Evolutionary conservation across 2,113 vertebrate species (phyloP).

Genomic region (Arvicanthis niloticus): DNA sequence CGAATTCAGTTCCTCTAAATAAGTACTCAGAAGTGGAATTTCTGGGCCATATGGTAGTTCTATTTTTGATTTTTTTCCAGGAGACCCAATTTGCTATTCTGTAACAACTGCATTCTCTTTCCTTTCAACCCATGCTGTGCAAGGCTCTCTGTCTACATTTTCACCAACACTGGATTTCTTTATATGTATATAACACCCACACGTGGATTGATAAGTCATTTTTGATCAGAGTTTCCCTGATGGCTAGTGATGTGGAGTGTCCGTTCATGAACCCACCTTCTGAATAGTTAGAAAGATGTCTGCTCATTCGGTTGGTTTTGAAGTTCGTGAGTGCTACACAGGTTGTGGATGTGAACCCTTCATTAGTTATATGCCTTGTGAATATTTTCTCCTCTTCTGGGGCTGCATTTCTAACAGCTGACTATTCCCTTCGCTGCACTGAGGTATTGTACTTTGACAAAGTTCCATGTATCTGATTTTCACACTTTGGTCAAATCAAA

Average conservation of each 20-base stretch:
- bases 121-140: neutral
- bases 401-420: neutral
- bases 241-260: neutral
- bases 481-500: no score
- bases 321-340: neutral
- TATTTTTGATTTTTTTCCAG: neutral
- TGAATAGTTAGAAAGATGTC: neutral
- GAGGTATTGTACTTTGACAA: neutral
- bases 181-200: neutral
- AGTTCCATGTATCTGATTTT: neutral
- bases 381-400: neutral
- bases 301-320: neutral
- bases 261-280: neutral
- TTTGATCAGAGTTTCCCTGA: neutral
- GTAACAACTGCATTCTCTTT: neutral
- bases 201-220: neutral
- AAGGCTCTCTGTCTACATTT: neutral
- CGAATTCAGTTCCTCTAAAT: neutral
- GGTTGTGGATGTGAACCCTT: neutral
- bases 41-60: neutral
- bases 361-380: neutral
- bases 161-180: neutral
- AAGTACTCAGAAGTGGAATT: neutral
- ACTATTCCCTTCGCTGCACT: neutral
- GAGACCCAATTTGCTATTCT: neutral